Conservation (phyloP, 2,797 vertebrate genomes). For the Eutrigla gurnardus region DNA sequence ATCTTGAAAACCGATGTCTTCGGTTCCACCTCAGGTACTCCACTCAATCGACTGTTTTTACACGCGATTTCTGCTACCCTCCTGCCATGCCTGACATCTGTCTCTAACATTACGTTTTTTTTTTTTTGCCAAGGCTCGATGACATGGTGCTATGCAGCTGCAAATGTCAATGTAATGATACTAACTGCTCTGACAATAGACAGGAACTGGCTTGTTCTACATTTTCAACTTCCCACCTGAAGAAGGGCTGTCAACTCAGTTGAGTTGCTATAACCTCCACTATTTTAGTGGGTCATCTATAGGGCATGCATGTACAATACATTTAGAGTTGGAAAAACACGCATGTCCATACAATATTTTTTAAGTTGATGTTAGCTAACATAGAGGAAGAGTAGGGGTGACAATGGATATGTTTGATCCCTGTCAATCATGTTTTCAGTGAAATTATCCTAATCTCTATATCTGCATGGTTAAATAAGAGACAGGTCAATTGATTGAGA, state of each 20-base stretch:
- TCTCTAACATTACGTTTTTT: not conserved
- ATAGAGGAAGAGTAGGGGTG: no score
- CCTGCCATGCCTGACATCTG: not conserved
- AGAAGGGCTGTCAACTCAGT: not conserved
- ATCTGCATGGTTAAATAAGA: no score
- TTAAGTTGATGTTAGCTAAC: no score
- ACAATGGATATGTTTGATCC: not conserved
- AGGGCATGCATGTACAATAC: not conserved
- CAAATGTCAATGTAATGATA: conserved; percentile 1
- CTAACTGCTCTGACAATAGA: conserved; percentile 9
- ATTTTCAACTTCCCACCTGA: not conserved
- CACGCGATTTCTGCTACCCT: not conserved
- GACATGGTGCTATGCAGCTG: not conserved
- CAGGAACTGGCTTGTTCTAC: not conserved
- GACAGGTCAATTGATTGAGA: no score
- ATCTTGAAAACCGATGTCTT: not conserved
- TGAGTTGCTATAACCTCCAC: not conserved
- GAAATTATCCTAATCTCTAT: no score
- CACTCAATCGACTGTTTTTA: not conserved
- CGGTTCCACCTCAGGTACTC: not conserved
- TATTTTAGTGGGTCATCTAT: not conserved
- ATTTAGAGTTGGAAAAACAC: not conserved
- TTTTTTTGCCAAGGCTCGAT: not conserved
- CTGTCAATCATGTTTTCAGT: no score
- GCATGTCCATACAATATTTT: not conserved